phyloP scores from a whole-genome alignment of 2,113 vertebrate genomes.

The Lampris megalopsis region DNA sequence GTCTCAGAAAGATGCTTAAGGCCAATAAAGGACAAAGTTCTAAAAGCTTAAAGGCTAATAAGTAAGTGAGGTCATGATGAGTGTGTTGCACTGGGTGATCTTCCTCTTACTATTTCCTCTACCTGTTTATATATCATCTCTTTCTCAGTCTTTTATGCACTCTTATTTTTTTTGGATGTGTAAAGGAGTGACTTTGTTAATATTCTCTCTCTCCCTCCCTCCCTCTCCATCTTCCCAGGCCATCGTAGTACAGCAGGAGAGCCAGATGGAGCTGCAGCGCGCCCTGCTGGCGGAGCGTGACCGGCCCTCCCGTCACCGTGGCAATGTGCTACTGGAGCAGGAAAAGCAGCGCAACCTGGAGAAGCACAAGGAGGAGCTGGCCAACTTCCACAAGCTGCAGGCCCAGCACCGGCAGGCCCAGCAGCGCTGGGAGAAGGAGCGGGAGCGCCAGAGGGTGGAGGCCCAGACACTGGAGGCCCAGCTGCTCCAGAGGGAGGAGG shows the following conservation, averaged over 20 bases:
- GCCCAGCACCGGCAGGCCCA: constrained; percentile 86
- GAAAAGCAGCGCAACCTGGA: constrained; percentile 92
- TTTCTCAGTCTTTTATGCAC: too few relatives aligned
- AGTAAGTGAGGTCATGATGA: too few relatives aligned
- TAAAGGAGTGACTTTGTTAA: too few relatives aligned
- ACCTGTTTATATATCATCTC: too few relatives aligned
- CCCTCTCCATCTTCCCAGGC: constrained; percentile 72
- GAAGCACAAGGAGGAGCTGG: constrained; percentile 90
- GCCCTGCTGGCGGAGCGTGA: constrained; percentile 80
- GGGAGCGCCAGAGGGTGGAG: constrained; percentile 77
- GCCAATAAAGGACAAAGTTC: too few relatives aligned
- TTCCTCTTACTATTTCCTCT: too few relatives aligned
- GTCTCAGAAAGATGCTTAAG: too few relatives aligned
- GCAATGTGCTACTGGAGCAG: constrained; percentile 88
- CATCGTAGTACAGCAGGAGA: constrained; percentile 87
- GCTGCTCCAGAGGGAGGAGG: constrained; percentile 79
- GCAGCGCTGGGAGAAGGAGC: constrained; percentile 89
- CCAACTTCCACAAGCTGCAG: constrained; percentile 86
- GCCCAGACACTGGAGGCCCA: constrained; percentile 70
- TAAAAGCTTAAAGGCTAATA: too few relatives aligned
- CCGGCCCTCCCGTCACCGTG: constrained; percentile 82
- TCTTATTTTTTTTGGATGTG: too few relatives aligned
- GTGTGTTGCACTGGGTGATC: too few relatives aligned
- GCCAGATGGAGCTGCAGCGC: constrained; percentile 85
- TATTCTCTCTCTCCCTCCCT: not conserved